Evolutionary conservation across 2,113 vertebrate genomes (phyloP).

Genomic region (Cisticola juncidis): DNA sequence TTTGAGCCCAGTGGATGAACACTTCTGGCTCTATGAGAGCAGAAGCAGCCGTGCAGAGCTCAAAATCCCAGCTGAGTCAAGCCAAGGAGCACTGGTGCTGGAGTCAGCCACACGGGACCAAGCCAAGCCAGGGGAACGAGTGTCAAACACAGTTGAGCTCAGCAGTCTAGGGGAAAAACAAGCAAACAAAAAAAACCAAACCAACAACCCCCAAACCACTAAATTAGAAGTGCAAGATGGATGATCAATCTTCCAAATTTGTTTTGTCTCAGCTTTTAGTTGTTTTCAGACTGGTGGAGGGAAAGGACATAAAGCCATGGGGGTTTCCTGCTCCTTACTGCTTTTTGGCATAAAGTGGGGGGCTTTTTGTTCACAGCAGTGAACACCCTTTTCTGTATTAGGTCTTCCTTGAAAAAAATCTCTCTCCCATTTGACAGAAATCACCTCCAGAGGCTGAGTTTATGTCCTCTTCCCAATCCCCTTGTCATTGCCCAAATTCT

Average conservation of each 20-base stretch:
- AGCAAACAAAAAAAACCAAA: background rate
- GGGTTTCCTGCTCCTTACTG: background rate
- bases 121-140: background rate
- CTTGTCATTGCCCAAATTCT: background rate
- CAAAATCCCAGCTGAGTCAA: background rate
- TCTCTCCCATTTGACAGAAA: background rate
- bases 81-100: background rate
- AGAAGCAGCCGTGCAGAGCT: accelerated
- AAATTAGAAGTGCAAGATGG: background rate
- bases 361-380: background rate
- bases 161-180: background rate
- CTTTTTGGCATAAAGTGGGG: background rate
- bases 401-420: background rate
- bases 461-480: background rate
- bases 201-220: too few species aligned
- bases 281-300: background rate
- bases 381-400: background rate
- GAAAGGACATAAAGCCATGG: background rate
- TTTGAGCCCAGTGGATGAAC: background rate
- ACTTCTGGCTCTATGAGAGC: background rate
- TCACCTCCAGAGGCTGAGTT: background rate
- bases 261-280: background rate
- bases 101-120: too few species aligned
- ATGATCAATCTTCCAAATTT: background rate
- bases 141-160: background rate